Evolutionary conservation across 1,140 invertebrate species (phyloP).

Genomic region (Propsilocerus akamusi): DNA sequence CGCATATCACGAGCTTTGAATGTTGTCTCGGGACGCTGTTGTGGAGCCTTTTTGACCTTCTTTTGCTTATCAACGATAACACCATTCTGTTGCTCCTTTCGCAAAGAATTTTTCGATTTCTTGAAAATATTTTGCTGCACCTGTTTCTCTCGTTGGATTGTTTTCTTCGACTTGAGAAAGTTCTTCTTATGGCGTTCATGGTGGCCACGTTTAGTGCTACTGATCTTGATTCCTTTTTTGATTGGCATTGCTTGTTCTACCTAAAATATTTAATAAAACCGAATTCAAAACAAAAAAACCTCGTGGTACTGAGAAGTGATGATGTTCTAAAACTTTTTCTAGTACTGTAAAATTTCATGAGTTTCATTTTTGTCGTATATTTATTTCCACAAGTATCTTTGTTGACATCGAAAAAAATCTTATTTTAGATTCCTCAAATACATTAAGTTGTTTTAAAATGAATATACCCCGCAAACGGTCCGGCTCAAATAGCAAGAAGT

Average conservation of each 20-base stretch:
- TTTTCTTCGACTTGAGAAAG: background rate
- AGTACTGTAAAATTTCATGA: no score
- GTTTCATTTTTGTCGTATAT: no score
- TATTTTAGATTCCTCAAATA: no score
- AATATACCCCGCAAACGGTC: background rate
- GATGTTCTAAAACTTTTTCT: no score
- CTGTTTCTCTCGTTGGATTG: constrained; percentile 6
- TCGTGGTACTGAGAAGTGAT: no score
- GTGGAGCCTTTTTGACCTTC: constrained; percentile 7
- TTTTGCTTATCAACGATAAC: constrained; percentile 8
- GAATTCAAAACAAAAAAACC: no score
- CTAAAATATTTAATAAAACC: no score
- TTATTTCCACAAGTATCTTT: no score
- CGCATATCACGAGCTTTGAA: constrained; percentile 6
- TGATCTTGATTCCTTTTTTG: no score
- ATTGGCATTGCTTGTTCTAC: no score
- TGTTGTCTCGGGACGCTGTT: background rate
- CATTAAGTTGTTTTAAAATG: no score
- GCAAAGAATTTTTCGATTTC: constrained; percentile 11
- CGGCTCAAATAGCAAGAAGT: background rate
- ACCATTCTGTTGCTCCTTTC: constrained; percentile 6
- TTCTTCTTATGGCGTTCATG: background rate
- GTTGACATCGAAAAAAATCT: no score
- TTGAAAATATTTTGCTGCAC: constrained; percentile 2
- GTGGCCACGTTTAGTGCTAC: background rate